Evolutionary conservation across 2,888 invertebrate genomes (phyloP).

Genomic region (Diarsia dahlii): DNA sequence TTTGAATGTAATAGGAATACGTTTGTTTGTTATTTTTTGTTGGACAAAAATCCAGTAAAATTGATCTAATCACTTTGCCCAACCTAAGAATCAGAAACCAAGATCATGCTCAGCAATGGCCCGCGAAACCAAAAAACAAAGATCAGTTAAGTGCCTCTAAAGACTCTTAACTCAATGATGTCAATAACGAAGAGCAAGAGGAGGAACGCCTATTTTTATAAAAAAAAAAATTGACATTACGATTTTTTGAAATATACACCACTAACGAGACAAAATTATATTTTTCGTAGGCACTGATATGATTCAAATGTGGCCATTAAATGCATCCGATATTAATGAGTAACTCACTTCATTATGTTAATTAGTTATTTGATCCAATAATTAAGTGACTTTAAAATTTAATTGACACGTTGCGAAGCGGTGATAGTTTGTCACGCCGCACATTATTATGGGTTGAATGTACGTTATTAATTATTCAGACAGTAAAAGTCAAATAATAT

Average conservation of each 20-base stretch:
- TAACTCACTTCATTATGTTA: not conserved
- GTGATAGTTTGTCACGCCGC: not conserved
- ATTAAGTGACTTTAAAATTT: constrained; percentile 26
- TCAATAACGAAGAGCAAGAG: too few relatives aligned
- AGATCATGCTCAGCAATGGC: not conserved
- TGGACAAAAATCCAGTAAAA: not conserved
- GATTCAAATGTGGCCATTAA: not conserved
- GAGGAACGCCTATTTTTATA: not conserved
- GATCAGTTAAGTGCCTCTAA: not conserved
- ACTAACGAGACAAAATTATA: not conserved
- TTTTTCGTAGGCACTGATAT: not conserved
- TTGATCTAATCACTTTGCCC: not conserved
- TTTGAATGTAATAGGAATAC: not conserved
- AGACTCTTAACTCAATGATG: not conserved
- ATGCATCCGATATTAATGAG: not conserved
- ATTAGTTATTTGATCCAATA: constrained; percentile 6
- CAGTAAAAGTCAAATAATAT: not conserved
- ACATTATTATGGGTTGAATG: constrained; percentile 5
- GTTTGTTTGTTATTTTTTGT: too few relatives aligned
- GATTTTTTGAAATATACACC: not conserved
- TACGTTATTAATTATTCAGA: not conserved
- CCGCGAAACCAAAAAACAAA: not conserved
- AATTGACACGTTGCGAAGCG: constrained; percentile 27
- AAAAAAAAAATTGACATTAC: too few relatives aligned
- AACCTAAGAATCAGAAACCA: not conserved